phyloP scores from a whole-genome alignment of 2,113 vertebrate genomes.

The Xyliphius kryptos region DNA sequence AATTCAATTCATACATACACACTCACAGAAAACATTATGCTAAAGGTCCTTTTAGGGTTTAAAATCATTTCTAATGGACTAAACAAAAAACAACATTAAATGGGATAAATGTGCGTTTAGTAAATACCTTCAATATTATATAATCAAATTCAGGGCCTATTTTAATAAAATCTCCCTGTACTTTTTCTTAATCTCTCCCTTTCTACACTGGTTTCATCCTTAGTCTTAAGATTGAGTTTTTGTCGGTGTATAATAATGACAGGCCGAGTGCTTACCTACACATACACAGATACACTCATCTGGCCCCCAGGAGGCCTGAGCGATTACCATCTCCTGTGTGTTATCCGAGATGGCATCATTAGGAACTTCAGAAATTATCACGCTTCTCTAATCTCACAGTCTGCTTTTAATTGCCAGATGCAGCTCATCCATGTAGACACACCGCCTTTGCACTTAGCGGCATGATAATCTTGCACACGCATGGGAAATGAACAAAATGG shows the following conservation, averaged over 20 bases:
- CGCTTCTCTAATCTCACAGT: conserved; percentile 61
- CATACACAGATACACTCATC: conserved; percentile 31
- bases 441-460: conserved; percentile 41
- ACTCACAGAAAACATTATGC: too few species aligned
- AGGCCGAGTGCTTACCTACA: conserved; percentile 26
- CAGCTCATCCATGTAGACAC: conserved; percentile 40
- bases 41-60: too few species aligned
- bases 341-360: conserved; percentile 63
- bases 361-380: conserved; percentile 57
- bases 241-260: conserved; percentile 36
- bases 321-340: conserved; percentile 58
- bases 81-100: too few species aligned
- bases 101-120: too few species aligned
- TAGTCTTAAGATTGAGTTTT: conserved; percentile 22
- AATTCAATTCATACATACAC: too few species aligned
- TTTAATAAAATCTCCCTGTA: too few species aligned
- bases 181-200: too few species aligned
- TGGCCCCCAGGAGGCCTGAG: conserved; percentile 49
- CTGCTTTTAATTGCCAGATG: conserved; percentile 61
- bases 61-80: too few species aligned
- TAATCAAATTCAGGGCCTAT: too few species aligned
- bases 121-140: too few species aligned
- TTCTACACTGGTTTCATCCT: too few species aligned
- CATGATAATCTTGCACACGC: conserved; percentile 45
- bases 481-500: conserved; percentile 4